A percentile compares a stretch with the other conserved stretches of the same genome.
Conservation (phyloP, 2,113 vertebrate species). For the Hydrolagus affinis region DNA sequence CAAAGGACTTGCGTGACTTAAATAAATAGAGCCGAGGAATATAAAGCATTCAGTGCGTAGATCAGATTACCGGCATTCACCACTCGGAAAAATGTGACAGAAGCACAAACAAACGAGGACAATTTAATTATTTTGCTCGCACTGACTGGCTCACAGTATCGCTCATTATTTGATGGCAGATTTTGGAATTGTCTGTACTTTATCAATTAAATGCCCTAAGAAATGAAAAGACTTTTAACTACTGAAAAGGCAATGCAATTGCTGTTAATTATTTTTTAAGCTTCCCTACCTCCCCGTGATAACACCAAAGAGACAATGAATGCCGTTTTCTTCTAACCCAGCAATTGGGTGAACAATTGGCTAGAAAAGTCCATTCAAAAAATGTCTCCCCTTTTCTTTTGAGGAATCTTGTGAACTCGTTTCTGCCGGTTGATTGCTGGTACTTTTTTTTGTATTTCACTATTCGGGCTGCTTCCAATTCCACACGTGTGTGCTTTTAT, state of each 20-base stretch:
- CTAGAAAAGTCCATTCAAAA: background rate
- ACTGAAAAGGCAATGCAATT: background rate
- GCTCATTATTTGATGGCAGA: background rate
- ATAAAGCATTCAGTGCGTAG: background rate
- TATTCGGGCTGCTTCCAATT: background rate
- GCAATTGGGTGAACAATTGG: background rate
- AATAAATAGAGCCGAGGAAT: background rate
- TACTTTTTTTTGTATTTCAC: background rate
- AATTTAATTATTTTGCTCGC: conserved; percentile 13
- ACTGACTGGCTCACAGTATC: background rate
- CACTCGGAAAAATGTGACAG: conserved; percentile 5
- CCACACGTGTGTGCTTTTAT: background rate
- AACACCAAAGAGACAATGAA: background rate
- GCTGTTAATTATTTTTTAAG: background rate
- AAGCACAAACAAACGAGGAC: conserved; percentile 8
- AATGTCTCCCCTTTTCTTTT: background rate
- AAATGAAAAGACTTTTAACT: background rate
- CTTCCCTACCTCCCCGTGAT: background rate
- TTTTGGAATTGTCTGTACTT: background rate
- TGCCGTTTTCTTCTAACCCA: background rate
- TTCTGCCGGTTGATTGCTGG: background rate
- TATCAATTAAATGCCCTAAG: background rate
- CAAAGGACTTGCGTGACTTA: conserved; percentile 16
- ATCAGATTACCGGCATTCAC: conserved; percentile 2
- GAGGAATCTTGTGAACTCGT: background rate